Evolutionary conservation across 1,140 invertebrate genomes (phyloP).

Genomic region (Drosophila sechellia): DNA sequence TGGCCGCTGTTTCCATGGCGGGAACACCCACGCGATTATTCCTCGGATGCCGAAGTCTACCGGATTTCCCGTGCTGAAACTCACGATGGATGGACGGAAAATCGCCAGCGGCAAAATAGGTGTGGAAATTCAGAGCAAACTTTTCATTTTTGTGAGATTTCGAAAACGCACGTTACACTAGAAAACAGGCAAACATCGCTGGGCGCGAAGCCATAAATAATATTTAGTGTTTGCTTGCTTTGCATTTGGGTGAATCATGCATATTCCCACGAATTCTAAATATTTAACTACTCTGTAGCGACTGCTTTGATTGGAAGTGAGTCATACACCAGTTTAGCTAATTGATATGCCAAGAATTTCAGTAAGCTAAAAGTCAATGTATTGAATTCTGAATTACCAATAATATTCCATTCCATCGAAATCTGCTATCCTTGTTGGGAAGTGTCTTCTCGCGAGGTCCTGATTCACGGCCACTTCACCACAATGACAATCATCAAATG

Average conservation of each 20-base stretch:
- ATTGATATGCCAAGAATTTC: too few relatives aligned
- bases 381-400: too few relatives aligned
- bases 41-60: slow-evolving; percentile 13
- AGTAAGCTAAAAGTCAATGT: too few relatives aligned
- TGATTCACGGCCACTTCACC: slow-evolving; percentile 17
- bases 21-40: slow-evolving; percentile 33
- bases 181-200: slow-evolving; percentile 11
- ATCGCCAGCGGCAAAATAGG: slow-evolving; percentile 44
- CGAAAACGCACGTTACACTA: slow-evolving; percentile 14
- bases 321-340: slow-evolving; percentile 4
- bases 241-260: slow-evolving; percentile 30
- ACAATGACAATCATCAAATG: slow-evolving; percentile 48
- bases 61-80: slow-evolving; percentile 22
- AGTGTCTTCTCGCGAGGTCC: too few relatives aligned
- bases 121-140: slow-evolving; percentile 11
- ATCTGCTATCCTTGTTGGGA: not conserved
- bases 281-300: slow-evolving; percentile 5
- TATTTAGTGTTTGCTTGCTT: slow-evolving; percentile 12
- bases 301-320: slow-evolving; percentile 1
- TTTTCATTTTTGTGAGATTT: slow-evolving; percentile 4
- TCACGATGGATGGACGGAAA: slow-evolving; percentile 22
- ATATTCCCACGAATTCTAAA: slow-evolving; percentile 1
- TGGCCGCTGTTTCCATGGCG: slow-evolving; percentile 14
- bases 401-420: too few relatives aligned
- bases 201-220: slow-evolving; percentile 10